These are phyloP conservation scores for Helicoverpa assulta DNA, from an alignment of 2,888 invertebrate species.

Conservation along the genomic window DNA sequence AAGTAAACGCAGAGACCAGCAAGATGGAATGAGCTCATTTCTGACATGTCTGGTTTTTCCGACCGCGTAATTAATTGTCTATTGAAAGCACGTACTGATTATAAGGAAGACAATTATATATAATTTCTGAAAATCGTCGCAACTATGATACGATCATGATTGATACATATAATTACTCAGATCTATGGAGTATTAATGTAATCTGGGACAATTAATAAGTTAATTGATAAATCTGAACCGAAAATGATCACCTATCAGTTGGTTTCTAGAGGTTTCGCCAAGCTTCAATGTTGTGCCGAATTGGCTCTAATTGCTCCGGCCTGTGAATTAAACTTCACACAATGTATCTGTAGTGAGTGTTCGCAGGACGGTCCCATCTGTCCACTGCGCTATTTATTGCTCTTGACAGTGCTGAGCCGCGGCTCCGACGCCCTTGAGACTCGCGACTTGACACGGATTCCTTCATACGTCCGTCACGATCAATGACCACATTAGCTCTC, in stretches of 20 bases:
- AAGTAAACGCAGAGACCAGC: slow-evolving; percentile 5
- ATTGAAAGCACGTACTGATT: background rate
- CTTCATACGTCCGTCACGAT: slow-evolving; percentile 47
- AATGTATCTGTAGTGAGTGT: slow-evolving; percentile 19
- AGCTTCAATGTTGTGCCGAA: slow-evolving; percentile 1
- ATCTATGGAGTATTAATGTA: no score
- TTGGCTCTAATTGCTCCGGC: slow-evolving; percentile 1
- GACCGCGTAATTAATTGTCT: background rate
- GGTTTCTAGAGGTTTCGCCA: background rate
- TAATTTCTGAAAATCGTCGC: background rate
- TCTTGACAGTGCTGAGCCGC: slow-evolving; percentile 57
- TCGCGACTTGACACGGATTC: slow-evolving; percentile 68
- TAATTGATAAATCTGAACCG: background rate
- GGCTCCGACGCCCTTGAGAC: slow-evolving; percentile 70
- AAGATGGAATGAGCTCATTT: slow-evolving; percentile 31
- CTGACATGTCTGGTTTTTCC: slow-evolving; percentile 32
- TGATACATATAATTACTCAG: no score
- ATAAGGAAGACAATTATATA: background rate
- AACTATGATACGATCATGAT: background rate
- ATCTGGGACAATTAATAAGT: background rate
- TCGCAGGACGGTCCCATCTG: slow-evolving; percentile 46
- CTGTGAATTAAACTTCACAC: background rate
- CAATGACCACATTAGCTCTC: slow-evolving; percentile 33
- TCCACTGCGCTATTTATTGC: slow-evolving; percentile 60
- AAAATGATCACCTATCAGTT: background rate